phyloP scores from a whole-genome alignment of 2,888 invertebrate species.

The Drosophila rellima region DNA sequence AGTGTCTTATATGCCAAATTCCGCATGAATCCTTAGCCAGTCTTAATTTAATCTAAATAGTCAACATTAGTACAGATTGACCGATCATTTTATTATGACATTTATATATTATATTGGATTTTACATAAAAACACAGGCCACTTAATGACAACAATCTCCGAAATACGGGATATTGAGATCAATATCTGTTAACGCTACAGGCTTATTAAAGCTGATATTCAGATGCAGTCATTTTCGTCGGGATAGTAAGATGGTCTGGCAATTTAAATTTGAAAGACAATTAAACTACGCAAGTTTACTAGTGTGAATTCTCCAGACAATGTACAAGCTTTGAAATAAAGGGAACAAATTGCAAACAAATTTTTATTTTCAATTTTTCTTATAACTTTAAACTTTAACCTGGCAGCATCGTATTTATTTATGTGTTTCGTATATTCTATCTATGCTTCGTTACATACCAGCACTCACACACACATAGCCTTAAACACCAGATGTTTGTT shows the following conservation, averaged over 20 bases:
- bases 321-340: neutral
- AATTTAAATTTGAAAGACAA: neutral
- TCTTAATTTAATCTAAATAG: constrained; percentile 69
- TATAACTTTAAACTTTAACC: constrained; percentile 77
- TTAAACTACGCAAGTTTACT: neutral
- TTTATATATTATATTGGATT: constrained; percentile 14
- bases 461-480: constrained; percentile 40
- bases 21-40: constrained; percentile 19
- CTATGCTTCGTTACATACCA: constrained; percentile 80
- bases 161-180: neutral
- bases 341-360: constrained; percentile 38
- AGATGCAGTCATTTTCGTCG: neutral
- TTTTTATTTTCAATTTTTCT: constrained; percentile 67
- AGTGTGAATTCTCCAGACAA: neutral
- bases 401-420: constrained; percentile 56
- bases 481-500: constrained; percentile 53
- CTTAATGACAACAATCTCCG: neutral
- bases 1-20: constrained; percentile 31
- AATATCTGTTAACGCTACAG: neutral
- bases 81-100: constrained; percentile 65
- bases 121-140: neutral
- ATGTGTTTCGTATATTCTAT: constrained; percentile 81
- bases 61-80: constrained; percentile 42
- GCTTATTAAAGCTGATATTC: neutral
- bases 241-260: neutral